These are phyloP conservation scores for Origma solitaria DNA, from an alignment of 2,113 vertebrate genomes.

Conservation along the genomic window DNA sequence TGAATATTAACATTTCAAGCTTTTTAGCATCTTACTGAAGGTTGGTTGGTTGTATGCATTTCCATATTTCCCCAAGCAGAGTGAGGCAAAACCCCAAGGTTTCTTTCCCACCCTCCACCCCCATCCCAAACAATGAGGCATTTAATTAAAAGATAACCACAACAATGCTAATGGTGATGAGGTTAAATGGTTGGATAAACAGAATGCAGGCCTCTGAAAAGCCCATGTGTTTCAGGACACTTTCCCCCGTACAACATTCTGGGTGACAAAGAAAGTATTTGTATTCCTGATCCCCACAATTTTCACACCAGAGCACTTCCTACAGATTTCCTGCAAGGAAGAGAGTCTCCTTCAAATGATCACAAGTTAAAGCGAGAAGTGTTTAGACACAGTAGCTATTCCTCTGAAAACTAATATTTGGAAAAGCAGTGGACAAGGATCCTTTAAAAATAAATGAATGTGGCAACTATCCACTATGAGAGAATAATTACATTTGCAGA, in stretches of 20 bases:
- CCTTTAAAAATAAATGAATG: not conserved
- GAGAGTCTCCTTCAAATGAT: not conserved
- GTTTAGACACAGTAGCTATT: not conserved
- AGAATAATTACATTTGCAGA: not conserved
- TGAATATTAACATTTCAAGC: not conserved
- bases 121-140: constrained; percentile 17
- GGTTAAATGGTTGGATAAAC: constrained; percentile 55
- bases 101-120: constrained; percentile 25
- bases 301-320: constrained; percentile 20
- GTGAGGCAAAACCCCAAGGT: not conserved
- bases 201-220: constrained; percentile 45
- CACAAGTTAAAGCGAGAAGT: not conserved
- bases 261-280: constrained; percentile 43
- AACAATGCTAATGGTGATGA: constrained; percentile 46
- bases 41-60: not conserved
- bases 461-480: not conserved
- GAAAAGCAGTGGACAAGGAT: constrained; percentile 3
- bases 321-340: constrained; percentile 30
- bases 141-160: constrained; percentile 47
- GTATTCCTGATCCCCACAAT: constrained; percentile 13
- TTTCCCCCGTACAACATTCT: not conserved
- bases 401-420: constrained; percentile 42
- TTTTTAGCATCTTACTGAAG: not conserved
- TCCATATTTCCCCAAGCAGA: not conserved
- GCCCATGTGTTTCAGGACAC: not conserved